Evolutionary conservation across 1,140 invertebrate species (phyloP).

Genomic region (Prorops nasuta): DNA sequence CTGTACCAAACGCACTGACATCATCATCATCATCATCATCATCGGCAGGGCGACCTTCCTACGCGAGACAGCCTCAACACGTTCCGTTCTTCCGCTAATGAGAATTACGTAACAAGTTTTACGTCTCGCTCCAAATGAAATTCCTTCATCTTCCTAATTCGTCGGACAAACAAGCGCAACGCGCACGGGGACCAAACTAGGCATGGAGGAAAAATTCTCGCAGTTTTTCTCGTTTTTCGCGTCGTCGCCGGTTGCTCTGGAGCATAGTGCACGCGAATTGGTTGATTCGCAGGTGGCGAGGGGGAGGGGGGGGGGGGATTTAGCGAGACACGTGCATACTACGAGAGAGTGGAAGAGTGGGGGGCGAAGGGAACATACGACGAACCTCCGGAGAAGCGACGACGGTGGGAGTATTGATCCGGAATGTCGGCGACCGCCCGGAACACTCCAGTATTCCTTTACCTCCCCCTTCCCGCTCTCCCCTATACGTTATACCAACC

Average conservation of each 20-base stretch:
- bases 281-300: neutral
- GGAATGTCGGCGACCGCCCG: constrained; percentile 45
- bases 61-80: too few species aligned
- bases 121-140: too few species aligned
- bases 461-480: constrained; percentile 20
- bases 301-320: constrained; percentile 10
- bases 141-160: too few species aligned
- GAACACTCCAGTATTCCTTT: constrained; percentile 31
- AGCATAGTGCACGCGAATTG: neutral
- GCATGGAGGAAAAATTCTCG: too few species aligned
- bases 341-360: too few species aligned
- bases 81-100: constrained; percentile 15
- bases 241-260: neutral
- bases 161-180: too few species aligned
- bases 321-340: too few species aligned
- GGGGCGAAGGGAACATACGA: constrained; percentile 11
- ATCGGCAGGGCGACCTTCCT: constrained; percentile 19
- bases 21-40: too few species aligned
- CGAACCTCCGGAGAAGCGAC: constrained; percentile 28
- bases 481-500: neutral
- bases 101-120: constrained; percentile 15
- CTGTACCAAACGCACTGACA: too few species aligned
- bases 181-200: neutral
- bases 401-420: constrained; percentile 53
- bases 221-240: neutral